phyloP scores from a whole-genome alignment of 2,797 vertebrate genomes.

The Liparis tanakae region DNA sequence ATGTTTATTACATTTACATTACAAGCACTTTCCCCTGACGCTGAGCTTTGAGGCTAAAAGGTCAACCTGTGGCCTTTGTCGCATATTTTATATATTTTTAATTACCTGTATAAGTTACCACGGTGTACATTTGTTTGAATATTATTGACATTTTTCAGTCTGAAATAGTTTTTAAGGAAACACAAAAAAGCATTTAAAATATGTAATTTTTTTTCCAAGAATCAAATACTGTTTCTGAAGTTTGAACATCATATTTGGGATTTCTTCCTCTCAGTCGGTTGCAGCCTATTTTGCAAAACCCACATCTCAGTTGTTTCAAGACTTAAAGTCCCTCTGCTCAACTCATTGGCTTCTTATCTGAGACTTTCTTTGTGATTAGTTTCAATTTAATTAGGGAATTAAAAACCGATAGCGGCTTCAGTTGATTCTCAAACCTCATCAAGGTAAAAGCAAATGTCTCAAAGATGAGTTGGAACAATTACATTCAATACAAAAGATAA shows the following conservation, averaged over 20 bases:
- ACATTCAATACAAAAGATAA: not conserved
- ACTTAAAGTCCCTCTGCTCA: not conserved
- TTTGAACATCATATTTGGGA: not conserved
- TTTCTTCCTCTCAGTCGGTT: not conserved
- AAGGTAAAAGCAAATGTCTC: not conserved
- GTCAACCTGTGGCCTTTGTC: constrained; percentile 31
- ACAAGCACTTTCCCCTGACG: not conserved
- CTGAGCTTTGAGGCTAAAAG: constrained; percentile 10
- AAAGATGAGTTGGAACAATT: not conserved
- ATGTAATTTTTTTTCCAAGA: not conserved
- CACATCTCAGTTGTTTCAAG: not conserved
- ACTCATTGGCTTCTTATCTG: constrained; percentile 4
- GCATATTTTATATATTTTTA: not conserved
- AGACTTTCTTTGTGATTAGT: not conserved
- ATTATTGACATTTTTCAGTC: not conserved
- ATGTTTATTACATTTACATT: constrained; percentile 9
- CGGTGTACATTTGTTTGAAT: not conserved
- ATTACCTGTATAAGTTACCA: not conserved
- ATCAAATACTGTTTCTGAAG: not conserved
- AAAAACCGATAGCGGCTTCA: not conserved
- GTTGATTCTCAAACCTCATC: constrained; percentile 6
- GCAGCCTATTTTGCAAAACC: not conserved
- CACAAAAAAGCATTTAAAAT: not conserved
- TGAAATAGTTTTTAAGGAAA: not conserved
- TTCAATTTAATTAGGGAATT: constrained; percentile 3